These are phyloP conservation scores for Columba janthina DNA, from an alignment of 2,113 vertebrate genomes.

Conservation along the genomic window DNA sequence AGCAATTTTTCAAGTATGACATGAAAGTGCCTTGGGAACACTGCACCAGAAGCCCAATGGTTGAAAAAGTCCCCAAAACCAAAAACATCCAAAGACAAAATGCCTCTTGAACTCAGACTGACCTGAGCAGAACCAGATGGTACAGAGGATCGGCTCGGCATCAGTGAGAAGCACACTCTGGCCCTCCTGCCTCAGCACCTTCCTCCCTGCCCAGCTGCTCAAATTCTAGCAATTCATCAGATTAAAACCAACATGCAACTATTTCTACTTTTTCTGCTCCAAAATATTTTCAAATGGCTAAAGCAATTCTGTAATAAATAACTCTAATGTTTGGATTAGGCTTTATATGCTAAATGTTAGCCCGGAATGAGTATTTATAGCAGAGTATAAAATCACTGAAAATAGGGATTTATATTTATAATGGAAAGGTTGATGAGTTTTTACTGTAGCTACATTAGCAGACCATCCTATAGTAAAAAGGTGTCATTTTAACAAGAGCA, in stretches of 20 bases:
- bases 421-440: not conserved
- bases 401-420: conserved; percentile 17
- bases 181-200: not conserved
- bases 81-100: not conserved
- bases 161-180: not conserved
- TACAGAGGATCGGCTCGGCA: not conserved
- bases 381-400: not conserved
- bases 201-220: not conserved
- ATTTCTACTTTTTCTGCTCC: not conserved
- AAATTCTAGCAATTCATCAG: not conserved
- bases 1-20: not conserved
- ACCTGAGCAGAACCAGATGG: not conserved
- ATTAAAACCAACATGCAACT: not conserved
- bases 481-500: conserved; percentile 24
- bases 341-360: not conserved
- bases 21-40: not conserved
- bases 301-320: not conserved
- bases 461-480: conserved; percentile 17
- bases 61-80: not conserved
- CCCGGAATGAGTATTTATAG: not conserved
- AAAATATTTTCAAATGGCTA: not conserved
- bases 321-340: not conserved
- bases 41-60: not conserved
- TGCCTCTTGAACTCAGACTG: not conserved
- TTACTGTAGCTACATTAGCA: not conserved